Evolutionary conservation across 2,888 invertebrate species (phyloP).

Genomic region (Abscondita cerata): DNA sequence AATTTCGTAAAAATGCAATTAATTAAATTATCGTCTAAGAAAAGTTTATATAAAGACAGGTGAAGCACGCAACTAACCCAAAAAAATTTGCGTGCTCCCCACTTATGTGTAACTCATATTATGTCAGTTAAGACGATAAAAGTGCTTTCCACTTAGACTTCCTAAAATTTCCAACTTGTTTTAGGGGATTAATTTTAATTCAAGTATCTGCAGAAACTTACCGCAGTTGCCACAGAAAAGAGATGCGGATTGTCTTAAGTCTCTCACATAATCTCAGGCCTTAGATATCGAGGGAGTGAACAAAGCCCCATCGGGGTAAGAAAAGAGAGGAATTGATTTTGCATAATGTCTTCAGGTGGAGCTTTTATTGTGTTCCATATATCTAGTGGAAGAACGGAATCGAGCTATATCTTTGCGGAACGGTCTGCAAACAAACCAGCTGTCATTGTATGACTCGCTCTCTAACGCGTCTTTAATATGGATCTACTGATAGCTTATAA

Average conservation of each 20-base stretch:
- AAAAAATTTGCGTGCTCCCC: no score
- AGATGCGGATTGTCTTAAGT: conserved; percentile 52
- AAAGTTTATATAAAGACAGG: not conserved
- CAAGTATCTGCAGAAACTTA: conserved; percentile 34
- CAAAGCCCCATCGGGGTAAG: conserved; percentile 49
- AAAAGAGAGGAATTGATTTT: conserved; percentile 60
- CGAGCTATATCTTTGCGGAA: conserved; percentile 53
- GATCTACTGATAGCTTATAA: conserved; percentile 46
- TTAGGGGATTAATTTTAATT: conserved; percentile 33
- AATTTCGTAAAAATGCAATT: not conserved
- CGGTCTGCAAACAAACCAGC: conserved; percentile 59
- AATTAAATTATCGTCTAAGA: conserved; percentile 3
- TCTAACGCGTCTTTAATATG: conserved; percentile 56
- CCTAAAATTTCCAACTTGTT: conserved; percentile 24
- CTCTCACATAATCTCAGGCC: conserved; percentile 53
- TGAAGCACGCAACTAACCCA: no score
- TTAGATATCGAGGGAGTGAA: conserved; percentile 53
- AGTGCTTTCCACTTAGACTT: not conserved
- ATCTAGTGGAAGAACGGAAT: conserved; percentile 54
- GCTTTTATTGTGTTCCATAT: conserved; percentile 60
- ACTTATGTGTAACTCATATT: no score
- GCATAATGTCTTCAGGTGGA: conserved; percentile 62
- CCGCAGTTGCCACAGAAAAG: conserved; percentile 40
- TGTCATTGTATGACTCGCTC: conserved; percentile 54
- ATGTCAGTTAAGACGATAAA: not conserved